phyloP scores from a whole-genome alignment of 2,113 vertebrate species.

The Phyllostomus discolor region DNA sequence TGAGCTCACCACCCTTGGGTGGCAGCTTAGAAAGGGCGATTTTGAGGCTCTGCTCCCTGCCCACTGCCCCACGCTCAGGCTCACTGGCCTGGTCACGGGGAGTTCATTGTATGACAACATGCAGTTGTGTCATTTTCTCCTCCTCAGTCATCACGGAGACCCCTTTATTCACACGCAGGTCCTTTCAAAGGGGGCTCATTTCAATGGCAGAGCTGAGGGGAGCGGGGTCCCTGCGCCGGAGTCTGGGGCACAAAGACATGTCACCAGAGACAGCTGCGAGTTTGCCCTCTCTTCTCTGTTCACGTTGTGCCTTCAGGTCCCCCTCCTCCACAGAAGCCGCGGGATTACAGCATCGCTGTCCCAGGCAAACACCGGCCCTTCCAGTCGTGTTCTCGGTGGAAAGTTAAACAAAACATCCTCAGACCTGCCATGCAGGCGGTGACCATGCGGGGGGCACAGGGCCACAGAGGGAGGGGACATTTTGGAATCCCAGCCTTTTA shows the following conservation, averaged over 20 bases:
- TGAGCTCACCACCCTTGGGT: neutral
- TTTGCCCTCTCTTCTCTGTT: neutral
- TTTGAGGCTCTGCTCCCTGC: neutral
- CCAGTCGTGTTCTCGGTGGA: neutral
- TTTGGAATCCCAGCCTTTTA: neutral
- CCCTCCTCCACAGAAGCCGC: neutral
- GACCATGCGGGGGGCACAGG: no score
- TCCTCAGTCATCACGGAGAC: neutral
- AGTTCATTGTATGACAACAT: neutral
- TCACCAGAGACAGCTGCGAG: neutral
- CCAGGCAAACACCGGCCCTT: neutral
- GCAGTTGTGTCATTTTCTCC: neutral
- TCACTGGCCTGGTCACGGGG: neutral
- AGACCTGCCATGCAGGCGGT: neutral
- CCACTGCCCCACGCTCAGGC: no score
- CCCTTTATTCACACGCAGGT: neutral
- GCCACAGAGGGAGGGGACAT: neutral
- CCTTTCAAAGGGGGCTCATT: neutral
- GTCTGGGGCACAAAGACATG: neutral
- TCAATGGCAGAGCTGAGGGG: neutral
- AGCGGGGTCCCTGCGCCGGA: neutral
- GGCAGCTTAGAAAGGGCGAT: neutral
- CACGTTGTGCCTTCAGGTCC: neutral
- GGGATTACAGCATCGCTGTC: neutral
- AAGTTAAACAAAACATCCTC: neutral